Conservation (phyloP, 2,888 invertebrate genomes). For the Tenthredo scrophulariae region DNA sequence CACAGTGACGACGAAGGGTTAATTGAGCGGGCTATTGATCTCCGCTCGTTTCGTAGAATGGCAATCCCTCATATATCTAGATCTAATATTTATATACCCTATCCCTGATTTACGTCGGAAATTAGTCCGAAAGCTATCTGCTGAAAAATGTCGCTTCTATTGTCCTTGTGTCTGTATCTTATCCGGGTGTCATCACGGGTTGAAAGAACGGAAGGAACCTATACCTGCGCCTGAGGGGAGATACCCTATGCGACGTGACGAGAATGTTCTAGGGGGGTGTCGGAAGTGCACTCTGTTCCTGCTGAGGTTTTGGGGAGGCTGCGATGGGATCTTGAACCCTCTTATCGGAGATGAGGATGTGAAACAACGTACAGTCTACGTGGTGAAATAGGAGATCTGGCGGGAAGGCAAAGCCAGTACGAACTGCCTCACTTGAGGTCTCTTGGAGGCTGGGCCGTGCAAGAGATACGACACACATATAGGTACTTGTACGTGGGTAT, state of each 20-base stretch:
- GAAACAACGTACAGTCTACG: constrained; percentile 58
- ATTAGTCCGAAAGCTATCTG: background rate
- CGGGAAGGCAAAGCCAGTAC: constrained; percentile 19
- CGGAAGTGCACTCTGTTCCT: constrained; percentile 25
- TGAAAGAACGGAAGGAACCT: constrained; percentile 1
- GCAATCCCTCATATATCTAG: background rate
- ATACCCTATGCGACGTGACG: constrained; percentile 60
- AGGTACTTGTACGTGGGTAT: background rate
- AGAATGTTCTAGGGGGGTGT: constrained; percentile 50
- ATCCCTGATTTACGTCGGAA: background rate
- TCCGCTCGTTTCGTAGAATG: no score
- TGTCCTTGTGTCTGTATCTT: background rate
- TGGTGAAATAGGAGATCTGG: constrained; percentile 46
- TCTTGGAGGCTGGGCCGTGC: background rate
- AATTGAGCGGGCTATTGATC: background rate
- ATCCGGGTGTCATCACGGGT: background rate
- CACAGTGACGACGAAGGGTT: no score
- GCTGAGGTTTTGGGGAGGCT: constrained; percentile 58
- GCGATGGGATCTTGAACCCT: constrained; percentile 69
- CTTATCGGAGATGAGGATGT: constrained; percentile 61
- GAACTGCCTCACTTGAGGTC: constrained; percentile 2
- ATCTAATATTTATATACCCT: background rate
- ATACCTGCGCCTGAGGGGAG: background rate
- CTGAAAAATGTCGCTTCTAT: background rate
- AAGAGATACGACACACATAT: background rate